phyloP scores from a whole-genome alignment of 2,888 invertebrate species.

The Chalcis sispes region DNA sequence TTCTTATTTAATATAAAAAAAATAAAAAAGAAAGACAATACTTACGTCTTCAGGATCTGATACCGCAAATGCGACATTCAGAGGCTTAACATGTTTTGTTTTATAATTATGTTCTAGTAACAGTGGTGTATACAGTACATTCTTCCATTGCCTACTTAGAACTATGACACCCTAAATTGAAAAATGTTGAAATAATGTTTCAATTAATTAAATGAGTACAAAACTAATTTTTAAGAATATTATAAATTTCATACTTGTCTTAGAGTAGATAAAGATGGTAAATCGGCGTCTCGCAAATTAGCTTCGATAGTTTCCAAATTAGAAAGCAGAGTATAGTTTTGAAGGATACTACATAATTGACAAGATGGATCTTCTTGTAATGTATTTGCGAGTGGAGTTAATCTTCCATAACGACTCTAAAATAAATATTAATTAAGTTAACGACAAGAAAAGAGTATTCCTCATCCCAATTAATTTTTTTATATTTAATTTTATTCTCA shows the following conservation, averaged over 20 bases:
- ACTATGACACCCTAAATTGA: conserved; percentile 91
- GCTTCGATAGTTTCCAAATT: conserved; percentile 88
- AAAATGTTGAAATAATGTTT: too few species aligned
- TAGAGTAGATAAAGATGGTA: conserved; percentile 91
- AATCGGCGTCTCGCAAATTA: conserved; percentile 88
- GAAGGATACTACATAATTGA: conserved; percentile 92
- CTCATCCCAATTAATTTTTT: too few species aligned
- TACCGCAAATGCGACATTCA: conserved; percentile 93
- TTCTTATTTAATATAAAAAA: neutral
- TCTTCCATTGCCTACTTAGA: conserved; percentile 97
- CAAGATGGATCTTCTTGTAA: conserved; percentile 97
- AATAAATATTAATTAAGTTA: conserved; percentile 52
- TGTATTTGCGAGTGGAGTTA: conserved; percentile 91
- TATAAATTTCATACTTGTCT: conserved; percentile 81
- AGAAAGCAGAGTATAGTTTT: conserved; percentile 88
- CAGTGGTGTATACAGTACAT: conserved; percentile 94
- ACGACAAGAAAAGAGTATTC: too few species aligned
- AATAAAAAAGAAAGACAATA: conserved; percentile 33
- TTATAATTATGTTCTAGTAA: conserved; percentile 93
- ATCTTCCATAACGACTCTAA: conserved; percentile 92
- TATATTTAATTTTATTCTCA: too few species aligned
- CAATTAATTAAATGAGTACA: too few species aligned
- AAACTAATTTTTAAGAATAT: too few species aligned
- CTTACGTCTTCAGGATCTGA: conserved; percentile 88
- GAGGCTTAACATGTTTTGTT: conserved; percentile 87